Conservation (phyloP, 2,797 vertebrate species). For the Melanotaenia pygmaea region DNA sequence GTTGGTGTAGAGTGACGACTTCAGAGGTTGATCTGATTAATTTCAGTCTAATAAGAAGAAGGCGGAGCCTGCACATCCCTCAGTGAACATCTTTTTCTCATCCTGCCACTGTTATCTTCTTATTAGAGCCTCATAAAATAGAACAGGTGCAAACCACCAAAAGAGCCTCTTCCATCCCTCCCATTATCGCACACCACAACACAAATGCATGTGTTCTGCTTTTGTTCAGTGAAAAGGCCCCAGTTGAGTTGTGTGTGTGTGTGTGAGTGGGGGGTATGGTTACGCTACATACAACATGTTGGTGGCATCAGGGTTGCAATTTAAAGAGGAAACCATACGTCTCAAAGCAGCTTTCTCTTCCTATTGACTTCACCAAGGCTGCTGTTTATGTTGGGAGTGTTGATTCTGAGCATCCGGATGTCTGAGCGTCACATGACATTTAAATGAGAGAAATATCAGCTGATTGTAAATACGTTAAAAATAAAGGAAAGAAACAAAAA, state of each 20-base stretch:
- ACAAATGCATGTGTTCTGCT: constrained; percentile 77
- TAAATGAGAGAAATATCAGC: neutral
- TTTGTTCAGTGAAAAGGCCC: constrained; percentile 80
- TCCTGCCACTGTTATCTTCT: constrained; percentile 68
- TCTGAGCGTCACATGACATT: neutral
- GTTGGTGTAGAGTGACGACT: constrained; percentile 32
- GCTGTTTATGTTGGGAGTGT: constrained; percentile 18
- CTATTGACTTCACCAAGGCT: constrained; percentile 37
- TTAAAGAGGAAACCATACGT: constrained; percentile 60
- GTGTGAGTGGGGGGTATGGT: constrained; percentile 58
- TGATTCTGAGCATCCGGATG: constrained; percentile 24
- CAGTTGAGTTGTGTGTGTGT: constrained; percentile 72
- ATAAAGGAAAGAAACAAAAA: neutral
- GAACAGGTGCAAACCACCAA: constrained; percentile 83
- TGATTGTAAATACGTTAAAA: neutral
- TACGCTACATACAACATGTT: constrained; percentile 64
- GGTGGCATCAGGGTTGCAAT: constrained; percentile 62
- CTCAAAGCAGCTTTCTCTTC: constrained; percentile 59
- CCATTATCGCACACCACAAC: constrained; percentile 67
- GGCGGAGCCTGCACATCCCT: constrained; percentile 47
- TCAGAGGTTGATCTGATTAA: constrained; percentile 67
- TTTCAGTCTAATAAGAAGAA: constrained; percentile 61
- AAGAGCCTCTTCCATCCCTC: constrained; percentile 69
- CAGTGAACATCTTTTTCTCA: constrained; percentile 55
- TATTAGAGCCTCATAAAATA: constrained; percentile 83